Conservation (phyloP, 2,888 invertebrate genomes). For the Drosophila dives region DNA sequence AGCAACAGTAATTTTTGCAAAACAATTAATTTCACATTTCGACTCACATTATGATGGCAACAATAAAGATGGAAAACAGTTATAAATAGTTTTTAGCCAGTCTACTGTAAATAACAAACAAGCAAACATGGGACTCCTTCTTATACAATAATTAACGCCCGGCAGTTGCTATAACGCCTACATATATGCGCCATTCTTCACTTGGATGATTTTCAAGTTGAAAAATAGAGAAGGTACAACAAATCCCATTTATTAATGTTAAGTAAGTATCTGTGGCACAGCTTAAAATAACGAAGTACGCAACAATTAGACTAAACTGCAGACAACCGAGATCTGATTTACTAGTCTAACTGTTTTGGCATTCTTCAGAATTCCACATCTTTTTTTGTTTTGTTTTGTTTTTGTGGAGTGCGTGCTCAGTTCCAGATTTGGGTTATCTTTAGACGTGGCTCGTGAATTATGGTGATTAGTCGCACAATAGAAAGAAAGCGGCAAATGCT, state of each 20-base stretch:
- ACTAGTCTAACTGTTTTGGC: conserved; percentile 49
- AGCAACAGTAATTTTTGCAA: conserved; percentile 26
- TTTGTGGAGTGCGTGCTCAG: conserved; percentile 47
- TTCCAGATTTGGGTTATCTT: conserved; percentile 64
- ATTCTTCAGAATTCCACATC: conserved; percentile 24
- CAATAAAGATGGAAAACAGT: conserved; percentile 36
- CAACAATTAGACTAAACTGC: conserved; percentile 40
- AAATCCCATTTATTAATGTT: conserved; percentile 63
- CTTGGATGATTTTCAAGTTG: conserved; percentile 60
- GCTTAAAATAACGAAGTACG: conserved; percentile 22
- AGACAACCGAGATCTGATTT: conserved; percentile 45
- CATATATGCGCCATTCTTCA: conserved; percentile 48
- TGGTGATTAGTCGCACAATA: conserved; percentile 42
- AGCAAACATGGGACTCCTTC: conserved; percentile 1
- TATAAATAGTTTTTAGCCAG: conserved; percentile 37
- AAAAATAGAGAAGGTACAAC: conserved; percentile 12
- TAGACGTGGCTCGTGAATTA: conserved; percentile 51
- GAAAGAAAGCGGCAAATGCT: conserved; percentile 39
- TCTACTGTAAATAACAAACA: conserved; percentile 50
- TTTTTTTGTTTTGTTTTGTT: not conserved
- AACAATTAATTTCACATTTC: conserved; percentile 46
- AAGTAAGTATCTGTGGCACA: conserved; percentile 29
- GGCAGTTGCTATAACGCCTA: conserved; percentile 45
- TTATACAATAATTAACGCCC: conserved; percentile 58
- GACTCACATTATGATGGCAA: conserved; percentile 35